Evolutionary conservation across 2,888 invertebrate genomes (phyloP).

Genomic region (Tromatobia lineatoria): DNA sequence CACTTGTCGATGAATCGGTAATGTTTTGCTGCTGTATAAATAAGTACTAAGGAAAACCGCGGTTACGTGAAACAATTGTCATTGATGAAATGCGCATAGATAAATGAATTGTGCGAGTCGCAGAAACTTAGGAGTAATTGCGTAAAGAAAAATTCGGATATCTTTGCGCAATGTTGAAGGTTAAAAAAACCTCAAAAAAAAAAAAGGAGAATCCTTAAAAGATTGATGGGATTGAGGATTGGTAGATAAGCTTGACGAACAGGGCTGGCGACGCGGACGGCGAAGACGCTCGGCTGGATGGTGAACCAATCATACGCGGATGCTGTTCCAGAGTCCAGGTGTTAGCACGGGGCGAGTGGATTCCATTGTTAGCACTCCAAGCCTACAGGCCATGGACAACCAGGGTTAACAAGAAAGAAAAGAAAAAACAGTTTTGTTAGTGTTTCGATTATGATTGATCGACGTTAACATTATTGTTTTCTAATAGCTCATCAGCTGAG

Average conservation of each 20-base stretch:
- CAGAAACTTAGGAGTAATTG: slow-evolving; percentile 1
- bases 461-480: slow-evolving; percentile 79
- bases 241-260: slow-evolving; percentile 82
- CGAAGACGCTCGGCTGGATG: slow-evolving; percentile 83
- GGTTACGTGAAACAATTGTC: slow-evolving; percentile 41
- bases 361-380: slow-evolving; percentile 91
- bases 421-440: slow-evolving; percentile 91
- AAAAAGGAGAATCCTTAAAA: slow-evolving; percentile 70
- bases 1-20: slow-evolving; percentile 44
- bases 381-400: slow-evolving; percentile 89
- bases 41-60: slow-evolving; percentile 65
- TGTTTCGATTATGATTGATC: slow-evolving; percentile 84
- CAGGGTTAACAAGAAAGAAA: slow-evolving; percentile 89
- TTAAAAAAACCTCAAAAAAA: slow-evolving; percentile 51
- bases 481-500: slow-evolving; percentile 81
- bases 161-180: slow-evolving; percentile 40
- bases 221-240: slow-evolving; percentile 75
- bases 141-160: slow-evolving; percentile 4
- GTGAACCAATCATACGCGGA: slow-evolving; percentile 83
- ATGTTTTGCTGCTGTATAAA: slow-evolving; percentile 50
- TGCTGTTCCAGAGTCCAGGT: slow-evolving; percentile 85
- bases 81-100: slow-evolving; percentile 34
- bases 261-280: slow-evolving; percentile 85
- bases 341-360: slow-evolving; percentile 86
- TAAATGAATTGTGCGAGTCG: slow-evolving; percentile 2